These are phyloP conservation scores for Drosophila biarmipes DNA, from an alignment of 1,140 invertebrate genomes.

Conservation along the genomic window DNA sequence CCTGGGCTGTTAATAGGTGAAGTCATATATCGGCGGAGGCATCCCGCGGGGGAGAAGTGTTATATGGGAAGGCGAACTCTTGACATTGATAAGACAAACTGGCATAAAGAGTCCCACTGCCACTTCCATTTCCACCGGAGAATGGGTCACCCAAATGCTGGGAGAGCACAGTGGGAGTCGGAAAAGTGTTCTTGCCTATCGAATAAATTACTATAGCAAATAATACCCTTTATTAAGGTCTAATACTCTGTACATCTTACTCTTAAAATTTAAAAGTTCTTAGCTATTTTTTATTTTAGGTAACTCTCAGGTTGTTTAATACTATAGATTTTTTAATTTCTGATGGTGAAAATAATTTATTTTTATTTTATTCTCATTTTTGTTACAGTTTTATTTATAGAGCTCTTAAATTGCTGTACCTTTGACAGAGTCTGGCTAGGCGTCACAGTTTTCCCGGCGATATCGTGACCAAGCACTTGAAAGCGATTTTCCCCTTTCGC, in stretches of 20 bases:
- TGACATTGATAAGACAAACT: conserved; percentile 38
- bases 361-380: background rate
- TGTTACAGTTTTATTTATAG: background rate
- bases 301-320: no score
- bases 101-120: conserved; percentile 23
- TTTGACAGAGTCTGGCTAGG: background rate
- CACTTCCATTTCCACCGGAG: conserved; percentile 12
- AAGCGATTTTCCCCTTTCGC: conserved; percentile 13
- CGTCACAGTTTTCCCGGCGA: conserved; percentile 6
- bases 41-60: conserved; percentile 48
- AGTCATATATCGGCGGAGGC: conserved; percentile 1
- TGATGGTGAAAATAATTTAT: no score
- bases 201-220: background rate
- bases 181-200: background rate
- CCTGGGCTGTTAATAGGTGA: background rate
- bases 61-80: conserved; percentile 54
- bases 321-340: no score
- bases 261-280: no score
- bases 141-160: conserved; percentile 18
- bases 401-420: no score
- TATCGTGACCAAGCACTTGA: conserved; percentile 25
- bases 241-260: no score
- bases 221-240: background rate
- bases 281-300: no score
- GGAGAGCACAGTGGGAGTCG: conserved; percentile 1